Evolutionary conservation across 2,797 vertebrate genomes (phyloP), one percentile per base, ranked within the genome.

Genomic region (Rhinella marina): DNA sequence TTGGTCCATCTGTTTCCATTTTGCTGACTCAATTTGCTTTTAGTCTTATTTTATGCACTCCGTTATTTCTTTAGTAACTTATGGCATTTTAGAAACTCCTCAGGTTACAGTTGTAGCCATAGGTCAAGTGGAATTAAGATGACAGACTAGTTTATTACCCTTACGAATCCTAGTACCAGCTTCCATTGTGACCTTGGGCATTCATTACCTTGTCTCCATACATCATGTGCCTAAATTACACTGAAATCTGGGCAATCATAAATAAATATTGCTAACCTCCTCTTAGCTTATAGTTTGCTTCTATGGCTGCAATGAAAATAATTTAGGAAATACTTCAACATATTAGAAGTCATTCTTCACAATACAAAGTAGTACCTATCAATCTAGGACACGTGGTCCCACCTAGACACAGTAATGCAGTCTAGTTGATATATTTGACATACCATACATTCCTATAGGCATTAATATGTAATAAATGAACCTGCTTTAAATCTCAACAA

Each of bases 121-220:
- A 86, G 88, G 88, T 89, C 62, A 89, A 89, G 88, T 86, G 80
- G 79, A 86, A 86, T 82, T 82, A 89, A 86, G 84, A 61, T 73
- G 82, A 86, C 59, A 29, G 12, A 76, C 62, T 81, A 81, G 54
- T 29, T 85, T 81, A 75, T 61, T 86, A 41, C 62, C 27, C 72
- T 50, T 85, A 76, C 11, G 64, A 73, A 81, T 50, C 86, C 68
- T 48, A 81, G 82, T 29, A 88, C 75, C 23, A 52, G 66, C 61
- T 81, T 59, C 56, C 21, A 80, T 56, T 54, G 8, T 79, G 77
- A 85, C 66, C 56, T 75, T 81, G 27, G 76, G 27, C 56, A 88
- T 27, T 86, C 48, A 85, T 78, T 77, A 62, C 59, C 56, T 56
- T 68, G 27, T 41, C 77, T 80, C 57, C 57, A 85, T 85, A 66